Evolutionary conservation across 2,797 vertebrate genomes (phyloP).

Genomic region (Mus spretus): DNA sequence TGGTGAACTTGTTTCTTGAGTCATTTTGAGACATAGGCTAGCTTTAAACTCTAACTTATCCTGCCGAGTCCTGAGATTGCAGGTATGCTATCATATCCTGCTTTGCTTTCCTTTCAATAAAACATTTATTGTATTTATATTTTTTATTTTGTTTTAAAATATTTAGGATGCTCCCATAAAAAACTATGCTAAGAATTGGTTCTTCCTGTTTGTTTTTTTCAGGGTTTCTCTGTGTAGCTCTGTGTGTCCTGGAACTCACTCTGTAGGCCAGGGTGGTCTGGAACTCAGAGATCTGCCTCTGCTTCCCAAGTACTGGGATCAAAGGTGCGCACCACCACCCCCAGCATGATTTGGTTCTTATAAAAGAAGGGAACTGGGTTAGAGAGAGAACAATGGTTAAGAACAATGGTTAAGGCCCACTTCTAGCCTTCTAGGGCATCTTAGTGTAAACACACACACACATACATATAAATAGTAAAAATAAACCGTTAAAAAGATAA

Average conservation of each 20-base stretch:
- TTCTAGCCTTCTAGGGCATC: neutral
- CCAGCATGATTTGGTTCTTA: constrained; percentile 1
- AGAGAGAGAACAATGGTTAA: too few relatives aligned
- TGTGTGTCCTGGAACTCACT: neutral
- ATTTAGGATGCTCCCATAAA: neutral
- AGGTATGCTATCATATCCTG: neutral
- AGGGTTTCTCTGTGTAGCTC: neutral
- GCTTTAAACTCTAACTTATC: neutral
- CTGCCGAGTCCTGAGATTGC: neutral
- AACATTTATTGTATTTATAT: neutral
- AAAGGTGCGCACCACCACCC: neutral
- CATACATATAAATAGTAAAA: neutral
- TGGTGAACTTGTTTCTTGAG: constrained; percentile 35
- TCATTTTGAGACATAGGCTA: neutral
- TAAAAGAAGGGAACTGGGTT: neutral
- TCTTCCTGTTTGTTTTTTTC: neutral
- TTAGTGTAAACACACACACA: neutral
- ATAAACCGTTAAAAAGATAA: neutral
- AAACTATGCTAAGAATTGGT: constrained; percentile 24
- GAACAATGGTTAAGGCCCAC: neutral
- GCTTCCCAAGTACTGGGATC: neutral
- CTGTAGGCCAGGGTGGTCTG: neutral
- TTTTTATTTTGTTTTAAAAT: constrained; percentile 60
- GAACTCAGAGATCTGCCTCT: neutral
- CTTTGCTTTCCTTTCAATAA: constrained; percentile 51